Evolutionary conservation across 2,113 vertebrate species (phyloP), one percentile per base, ranked within the genome.

Genomic region (Brienomyrus longianalis): DNA sequence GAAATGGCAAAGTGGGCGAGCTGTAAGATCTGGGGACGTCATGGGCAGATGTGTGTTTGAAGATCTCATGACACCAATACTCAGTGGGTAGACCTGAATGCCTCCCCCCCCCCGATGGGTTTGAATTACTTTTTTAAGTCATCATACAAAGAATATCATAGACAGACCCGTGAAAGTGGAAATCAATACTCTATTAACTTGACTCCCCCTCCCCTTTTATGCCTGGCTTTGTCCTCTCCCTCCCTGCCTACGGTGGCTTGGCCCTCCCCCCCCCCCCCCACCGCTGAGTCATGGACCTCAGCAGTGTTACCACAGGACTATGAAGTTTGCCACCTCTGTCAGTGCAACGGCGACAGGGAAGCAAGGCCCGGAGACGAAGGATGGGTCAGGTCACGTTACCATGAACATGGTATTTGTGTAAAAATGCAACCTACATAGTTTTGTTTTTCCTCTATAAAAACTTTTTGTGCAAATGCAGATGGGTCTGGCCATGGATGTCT

Each of bases 111-210:
- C 62, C 62, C n/a, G 7, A 35, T 77, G 70, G 70, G 27, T 77
- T 19, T 77, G 70, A 77, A 77, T 77, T 77, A 77, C 70, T 77
- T 77, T 77, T 77, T 77, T 15, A 77, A 77, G 70, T 77, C 70
- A 77, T 77, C 70, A 77, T 39, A 77, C 70, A 77, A 77, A 39
- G 70, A 77, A 77, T 77, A 77, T 77, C 70, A 77, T 39, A 77
- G 70, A 77, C 70, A 17, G 70, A 77, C 70, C 70, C 15, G 35
- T 77, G 70, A 77, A 77, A 77, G 70, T 77, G 70, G 70, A 77
- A 77, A 77, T 77, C 70, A 77, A 77, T 77, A 77, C 70, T 77
- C 70, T 77, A 77, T 77, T 77, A 77, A 77, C 31, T 77, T 39
- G 27, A 35, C 70, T 77, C 70, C 70, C 59, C 11, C 59, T 77